Conservation (phyloP, 2,888 invertebrate species). For the Tethea ocularis region DNA sequence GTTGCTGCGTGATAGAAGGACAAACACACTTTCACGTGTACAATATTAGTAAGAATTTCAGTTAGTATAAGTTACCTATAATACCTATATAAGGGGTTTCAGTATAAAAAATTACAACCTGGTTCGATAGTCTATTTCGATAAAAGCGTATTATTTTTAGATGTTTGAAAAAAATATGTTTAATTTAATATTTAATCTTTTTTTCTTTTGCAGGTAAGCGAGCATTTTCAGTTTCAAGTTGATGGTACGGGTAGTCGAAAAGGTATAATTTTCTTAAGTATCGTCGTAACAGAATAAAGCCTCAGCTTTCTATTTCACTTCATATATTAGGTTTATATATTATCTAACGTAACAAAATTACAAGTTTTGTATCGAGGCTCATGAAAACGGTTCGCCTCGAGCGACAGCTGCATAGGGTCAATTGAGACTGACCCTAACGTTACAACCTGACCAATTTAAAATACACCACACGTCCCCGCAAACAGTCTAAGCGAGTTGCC, state of each 20-base stretch:
- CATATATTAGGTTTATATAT: background rate
- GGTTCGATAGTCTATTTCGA: background rate
- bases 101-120: no score
- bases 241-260: background rate
- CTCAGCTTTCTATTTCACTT: background rate
- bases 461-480: slow-evolving; percentile 27
- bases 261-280: background rate
- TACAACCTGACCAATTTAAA: slow-evolving; percentile 58
- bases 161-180: no score
- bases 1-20: no score
- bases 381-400: slow-evolving; percentile 59
- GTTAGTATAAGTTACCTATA: no score
- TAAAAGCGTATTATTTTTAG: background rate
- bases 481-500: slow-evolving; percentile 23
- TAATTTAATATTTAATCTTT: background rate
- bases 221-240: background rate
- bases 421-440: slow-evolving; percentile 74
- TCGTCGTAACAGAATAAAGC: background rate
- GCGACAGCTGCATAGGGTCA: slow-evolving; percentile 75
- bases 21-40: no score
- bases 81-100: no score
- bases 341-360: slow-evolving; percentile 11
- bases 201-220: slow-evolving; percentile 3
- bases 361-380: slow-evolving; percentile 52
- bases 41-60: no score